Evolutionary conservation across 2,797 vertebrate species (phyloP), one percentile per base, ranked within the genome.

Genomic region (Emydoidea blandingii): DNA sequence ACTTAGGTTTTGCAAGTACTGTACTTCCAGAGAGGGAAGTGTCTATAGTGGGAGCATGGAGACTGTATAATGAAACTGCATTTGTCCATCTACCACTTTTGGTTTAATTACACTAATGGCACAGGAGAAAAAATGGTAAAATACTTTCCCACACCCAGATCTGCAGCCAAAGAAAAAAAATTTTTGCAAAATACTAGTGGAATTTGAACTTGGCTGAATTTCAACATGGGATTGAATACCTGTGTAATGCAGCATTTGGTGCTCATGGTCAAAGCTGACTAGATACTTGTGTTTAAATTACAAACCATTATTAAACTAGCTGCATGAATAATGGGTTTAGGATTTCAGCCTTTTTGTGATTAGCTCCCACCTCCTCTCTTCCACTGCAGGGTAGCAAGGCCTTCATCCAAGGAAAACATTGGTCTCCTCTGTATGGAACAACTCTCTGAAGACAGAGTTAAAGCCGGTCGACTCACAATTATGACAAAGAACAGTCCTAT

Each of bases 101-200:
- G 87, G 83, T 87, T 87, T 89, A 41, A 37, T 62, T 41, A 9
- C 6, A 80, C 95, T 88, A 84, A 79, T 95, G 97, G 92, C 0
- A 1, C 12, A 50, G 84, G 83, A 85, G 83, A 87, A 52, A 92
- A n/a, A 79, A 78, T 82, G 87, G 79, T 50, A 93, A 56, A 23
- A 27, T 54, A 86, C 79, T n/a, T 68, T 86, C 41, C 81, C 29
- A 2, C 49, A 47, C 5, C 27, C 59, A 21, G 50, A 47, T 52
- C 29, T 89, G 23, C 19, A 76, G 62, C 14, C 12, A 47, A 90
- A 92, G 34, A 52, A 81, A 90, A 87, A 5, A 2, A 4, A 4
- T 82, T 83, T 80, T 88, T 34, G 12, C 0, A 1, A 83, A 80
- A 83, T 25, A 59, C 18, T 57, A 47, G 21, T n/a, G 23, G 25